Evolutionary conservation across 64 coral and sea anemone genomes (phyloP).

Genomic region (Platygyra sinensis): DNA sequence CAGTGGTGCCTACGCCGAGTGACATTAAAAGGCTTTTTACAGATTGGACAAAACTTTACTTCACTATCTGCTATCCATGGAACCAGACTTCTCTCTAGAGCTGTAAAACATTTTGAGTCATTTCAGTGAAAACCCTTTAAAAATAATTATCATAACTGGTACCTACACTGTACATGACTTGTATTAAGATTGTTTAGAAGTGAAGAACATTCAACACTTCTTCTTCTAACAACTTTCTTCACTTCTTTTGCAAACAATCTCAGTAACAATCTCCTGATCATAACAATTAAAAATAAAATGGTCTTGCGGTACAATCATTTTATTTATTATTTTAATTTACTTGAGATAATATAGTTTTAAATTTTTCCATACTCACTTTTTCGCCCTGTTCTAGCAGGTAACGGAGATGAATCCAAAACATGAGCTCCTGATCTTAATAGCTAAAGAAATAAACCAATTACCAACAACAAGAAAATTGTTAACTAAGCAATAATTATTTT

Average conservation of each 20-base stretch:
- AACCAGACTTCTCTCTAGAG: constrained; percentile 90
- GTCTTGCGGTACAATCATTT: no score
- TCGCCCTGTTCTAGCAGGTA: constrained; percentile 55
- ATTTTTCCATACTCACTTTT: constrained; percentile 65
- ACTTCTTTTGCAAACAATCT: no score
- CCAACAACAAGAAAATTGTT: neutral
- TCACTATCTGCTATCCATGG: constrained; percentile 99
- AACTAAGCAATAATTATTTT: no score
- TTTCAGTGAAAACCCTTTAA: neutral
- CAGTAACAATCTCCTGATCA: no score
- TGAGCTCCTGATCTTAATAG: constrained; percentile 79
- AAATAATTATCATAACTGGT: no score
- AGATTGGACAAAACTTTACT: constrained; percentile 89
- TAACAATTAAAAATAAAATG: no score
- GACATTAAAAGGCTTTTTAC: constrained; percentile 92
- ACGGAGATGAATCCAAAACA: constrained; percentile 70
- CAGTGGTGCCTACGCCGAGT: constrained; percentile 94
- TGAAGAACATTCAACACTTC: no score
- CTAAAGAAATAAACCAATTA: constrained; percentile 21
- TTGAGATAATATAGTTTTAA: no score
- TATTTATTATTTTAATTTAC: no score
- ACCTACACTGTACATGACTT: no score
- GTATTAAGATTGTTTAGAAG: no score
- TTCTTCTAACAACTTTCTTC: no score
- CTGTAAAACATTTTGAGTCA: constrained; percentile 35